A percentile compares a stretch with the other conserved stretches of the same genome.
These are phyloP conservation scores for Phalera bucephala DNA, from an alignment of 2,888 invertebrate genomes.

Conservation along the genomic window DNA sequence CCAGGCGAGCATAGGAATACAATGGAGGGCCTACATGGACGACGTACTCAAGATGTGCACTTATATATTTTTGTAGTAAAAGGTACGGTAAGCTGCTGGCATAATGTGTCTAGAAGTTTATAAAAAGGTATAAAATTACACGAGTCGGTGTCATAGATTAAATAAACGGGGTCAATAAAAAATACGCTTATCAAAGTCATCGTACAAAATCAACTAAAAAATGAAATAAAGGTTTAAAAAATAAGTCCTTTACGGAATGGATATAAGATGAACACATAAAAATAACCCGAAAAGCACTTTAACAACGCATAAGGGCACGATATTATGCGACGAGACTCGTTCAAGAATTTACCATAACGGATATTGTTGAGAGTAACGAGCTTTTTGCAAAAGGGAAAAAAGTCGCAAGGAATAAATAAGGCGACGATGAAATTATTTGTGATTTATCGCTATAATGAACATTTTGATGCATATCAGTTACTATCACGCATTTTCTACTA, in stretches of 20 bases:
- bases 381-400: slow-evolving; percentile 25
- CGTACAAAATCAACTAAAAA: too few species aligned
- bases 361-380: slow-evolving; percentile 38
- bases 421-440: slow-evolving; percentile 22
- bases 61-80: slow-evolving; percentile 17
- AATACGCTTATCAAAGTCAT: too few species aligned
- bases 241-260: slow-evolving; percentile 9
- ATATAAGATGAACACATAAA: slow-evolving; percentile 22
- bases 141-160: too few species aligned
- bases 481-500: slow-evolving; percentile 1
- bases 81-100: slow-evolving; percentile 2
- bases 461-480: too few species aligned
- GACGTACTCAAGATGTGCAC: slow-evolving; percentile 21
- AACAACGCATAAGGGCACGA: slow-evolving; percentile 23
- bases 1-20: slow-evolving; percentile 48
- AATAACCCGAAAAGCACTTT: slow-evolving; percentile 25
- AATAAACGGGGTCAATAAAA: too few species aligned
- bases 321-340: slow-evolving; percentile 27
- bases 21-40: slow-evolving; percentile 39
- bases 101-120: too few species aligned
- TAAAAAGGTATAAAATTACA: too few species aligned
- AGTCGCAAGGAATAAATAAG: slow-evolving; percentile 19
- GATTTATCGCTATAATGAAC: slow-evolving; percentile 8
- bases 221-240: too few species aligned
- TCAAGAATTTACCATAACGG: slow-evolving; percentile 33